Conservation (phyloP, 2,888 invertebrate species). For the Alcis repandata region DNA sequence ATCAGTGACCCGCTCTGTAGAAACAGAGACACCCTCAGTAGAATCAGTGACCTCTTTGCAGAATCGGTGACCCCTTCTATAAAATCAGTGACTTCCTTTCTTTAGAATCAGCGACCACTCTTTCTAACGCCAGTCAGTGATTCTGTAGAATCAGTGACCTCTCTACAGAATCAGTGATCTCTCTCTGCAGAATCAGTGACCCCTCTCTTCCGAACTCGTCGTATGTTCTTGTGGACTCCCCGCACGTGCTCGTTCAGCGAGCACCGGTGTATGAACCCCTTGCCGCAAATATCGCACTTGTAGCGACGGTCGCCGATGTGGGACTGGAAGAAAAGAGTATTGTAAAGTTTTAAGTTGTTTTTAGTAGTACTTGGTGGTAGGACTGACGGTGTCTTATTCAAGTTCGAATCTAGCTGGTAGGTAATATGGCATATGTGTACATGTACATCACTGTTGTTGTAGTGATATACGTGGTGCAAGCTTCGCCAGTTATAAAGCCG, state of each 20-base stretch:
- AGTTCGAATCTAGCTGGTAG: background rate
- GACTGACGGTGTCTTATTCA: too few species aligned
- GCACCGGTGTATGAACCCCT: constrained; percentile 33
- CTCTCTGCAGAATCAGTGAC: background rate
- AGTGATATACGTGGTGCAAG: too few species aligned
- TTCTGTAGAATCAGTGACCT: background rate
- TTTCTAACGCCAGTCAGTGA: background rate
- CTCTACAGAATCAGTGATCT: background rate
- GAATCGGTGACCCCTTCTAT: background rate
- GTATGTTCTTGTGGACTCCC: constrained; percentile 39
- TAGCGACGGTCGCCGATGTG: constrained; percentile 42
- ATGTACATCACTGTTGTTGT: too few species aligned
- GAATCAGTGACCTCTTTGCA: background rate
- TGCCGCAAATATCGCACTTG: constrained; percentile 37
- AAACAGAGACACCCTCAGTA: background rate
- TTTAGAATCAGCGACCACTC: background rate
- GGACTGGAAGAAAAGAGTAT: constrained; percentile 20
- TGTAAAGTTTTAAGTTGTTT: background rate
- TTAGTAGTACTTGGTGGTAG: background rate
- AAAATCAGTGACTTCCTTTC: background rate
- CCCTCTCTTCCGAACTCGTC: constrained; percentile 19
- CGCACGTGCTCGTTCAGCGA: constrained; percentile 37
- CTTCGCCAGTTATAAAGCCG: background rate
- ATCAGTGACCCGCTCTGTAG: background rate
- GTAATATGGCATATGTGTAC: too few species aligned